Percentiles rank a stretch among this genome's conserved stretches.
phyloP scores from a whole-genome alignment of 2,113 vertebrate species.

The Toxotes chatareus region DNA sequence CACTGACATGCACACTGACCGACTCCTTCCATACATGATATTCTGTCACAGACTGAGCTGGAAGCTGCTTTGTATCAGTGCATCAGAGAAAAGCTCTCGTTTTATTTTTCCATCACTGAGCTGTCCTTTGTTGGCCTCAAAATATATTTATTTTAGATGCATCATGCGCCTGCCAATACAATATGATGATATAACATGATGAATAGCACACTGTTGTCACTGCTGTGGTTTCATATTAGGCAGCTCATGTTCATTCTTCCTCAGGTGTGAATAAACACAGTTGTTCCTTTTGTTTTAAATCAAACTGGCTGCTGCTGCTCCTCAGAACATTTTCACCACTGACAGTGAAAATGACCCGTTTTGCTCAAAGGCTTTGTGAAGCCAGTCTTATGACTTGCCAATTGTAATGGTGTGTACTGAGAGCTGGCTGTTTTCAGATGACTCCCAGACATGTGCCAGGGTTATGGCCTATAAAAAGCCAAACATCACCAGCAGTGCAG shows the following conservation, averaged over 20 bases:
- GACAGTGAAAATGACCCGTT: background rate
- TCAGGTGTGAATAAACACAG: background rate
- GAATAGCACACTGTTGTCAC: background rate
- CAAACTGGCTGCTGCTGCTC: background rate
- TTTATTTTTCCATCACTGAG: background rate
- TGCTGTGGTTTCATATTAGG: background rate
- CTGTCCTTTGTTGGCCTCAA: background rate
- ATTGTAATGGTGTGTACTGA: conserved; percentile 58
- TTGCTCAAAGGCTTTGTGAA: conserved; percentile 55
- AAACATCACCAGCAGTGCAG: conserved; percentile 14
- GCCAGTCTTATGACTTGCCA: conserved; percentile 77
- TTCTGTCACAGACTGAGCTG: background rate
- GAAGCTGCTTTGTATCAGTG: background rate
- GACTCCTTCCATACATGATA: background rate
- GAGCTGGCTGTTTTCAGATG: conserved; percentile 57
- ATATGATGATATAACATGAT: background rate
- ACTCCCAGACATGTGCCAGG: conserved; percentile 58
- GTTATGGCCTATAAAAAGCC: conserved; percentile 69
- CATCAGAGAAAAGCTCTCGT: background rate
- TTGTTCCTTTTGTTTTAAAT: background rate
- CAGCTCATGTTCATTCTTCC: background rate
- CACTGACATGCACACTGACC: background rate
- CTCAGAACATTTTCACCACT: background rate
- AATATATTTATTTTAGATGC: background rate
- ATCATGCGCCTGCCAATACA: background rate